phyloP scores from a whole-genome alignment of 1,140 invertebrate species.

The Leptinotarsa lineolata region DNA sequence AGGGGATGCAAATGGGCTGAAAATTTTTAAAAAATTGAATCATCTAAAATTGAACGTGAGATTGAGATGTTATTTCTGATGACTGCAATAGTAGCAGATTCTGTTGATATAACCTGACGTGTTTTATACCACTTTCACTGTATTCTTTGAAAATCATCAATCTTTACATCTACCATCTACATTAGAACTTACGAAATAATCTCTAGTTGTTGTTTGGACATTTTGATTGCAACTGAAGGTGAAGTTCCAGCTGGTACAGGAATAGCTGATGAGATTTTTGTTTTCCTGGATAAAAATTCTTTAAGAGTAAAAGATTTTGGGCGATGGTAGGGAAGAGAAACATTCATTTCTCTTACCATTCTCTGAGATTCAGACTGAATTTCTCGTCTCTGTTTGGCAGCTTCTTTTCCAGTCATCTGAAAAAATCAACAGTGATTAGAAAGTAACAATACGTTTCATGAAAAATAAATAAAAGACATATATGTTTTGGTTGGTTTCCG shows the following conservation, averaged over 20 bases:
- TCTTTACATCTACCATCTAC: background rate
- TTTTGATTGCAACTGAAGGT: slow-evolving; percentile 58
- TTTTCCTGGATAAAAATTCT: slow-evolving; percentile 67
- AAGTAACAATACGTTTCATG: slow-evolving; percentile 14
- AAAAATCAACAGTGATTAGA: slow-evolving; percentile 20
- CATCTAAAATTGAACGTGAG: no score
- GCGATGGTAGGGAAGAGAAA: slow-evolving; percentile 77
- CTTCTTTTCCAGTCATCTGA: slow-evolving; percentile 62
- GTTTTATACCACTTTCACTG: no score
- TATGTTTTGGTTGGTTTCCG: no score
- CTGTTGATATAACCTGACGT: no score
- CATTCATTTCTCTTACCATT: slow-evolving; percentile 68
- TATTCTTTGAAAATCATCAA: no score
- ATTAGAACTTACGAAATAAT: slow-evolving; percentile 60
- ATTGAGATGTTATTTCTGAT: no score
- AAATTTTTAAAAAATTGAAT: no score
- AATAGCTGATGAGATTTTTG: slow-evolving; percentile 39
- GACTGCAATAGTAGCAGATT: no score
- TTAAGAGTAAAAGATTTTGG: slow-evolving; percentile 73
- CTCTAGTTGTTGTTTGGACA: slow-evolving; percentile 61
- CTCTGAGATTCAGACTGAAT: slow-evolving; percentile 68
- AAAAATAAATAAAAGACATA: background rate
- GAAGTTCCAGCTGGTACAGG: slow-evolving; percentile 34
- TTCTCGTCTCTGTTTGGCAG: slow-evolving; percentile 61
- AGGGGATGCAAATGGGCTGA: no score